phyloP scores from a whole-genome alignment of 1,140 invertebrate species.

The Macrotrachela quadricornifera region DNA sequence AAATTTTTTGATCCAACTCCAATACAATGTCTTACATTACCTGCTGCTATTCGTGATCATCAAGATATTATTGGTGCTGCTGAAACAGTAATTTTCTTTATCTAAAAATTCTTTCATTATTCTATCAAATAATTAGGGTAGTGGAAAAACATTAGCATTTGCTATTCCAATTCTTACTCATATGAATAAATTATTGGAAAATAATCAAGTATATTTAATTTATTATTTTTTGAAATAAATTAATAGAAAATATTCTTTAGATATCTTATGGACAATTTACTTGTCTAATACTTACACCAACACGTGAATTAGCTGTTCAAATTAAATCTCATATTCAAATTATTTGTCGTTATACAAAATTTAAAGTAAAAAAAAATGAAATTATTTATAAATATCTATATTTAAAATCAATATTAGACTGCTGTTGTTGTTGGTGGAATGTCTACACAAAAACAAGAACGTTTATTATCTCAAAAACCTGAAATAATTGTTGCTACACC shows the following conservation, averaged over 20 bases:
- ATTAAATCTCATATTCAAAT: conserved; percentile 45
- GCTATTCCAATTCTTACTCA: conserved; percentile 84
- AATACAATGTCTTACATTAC: conserved; percentile 4
- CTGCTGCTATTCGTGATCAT: conserved; percentile 2
- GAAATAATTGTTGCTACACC: conserved; percentile 34
- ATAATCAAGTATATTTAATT: conserved; percentile 39
- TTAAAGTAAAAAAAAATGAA: not conserved
- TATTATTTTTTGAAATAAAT: not conserved
- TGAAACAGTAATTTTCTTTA: not conserved
- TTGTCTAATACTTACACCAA: conserved; percentile 80
- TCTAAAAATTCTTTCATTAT: not conserved
- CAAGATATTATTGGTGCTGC: conserved; percentile 5
- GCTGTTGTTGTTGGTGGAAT: conserved; percentile 25
- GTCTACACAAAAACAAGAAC: conserved; percentile 57
- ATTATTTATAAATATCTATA: not conserved
- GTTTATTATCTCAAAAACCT: conserved; percentile 59
- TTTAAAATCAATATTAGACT: conserved; percentile 12
- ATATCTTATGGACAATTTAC: conserved; percentile 12
- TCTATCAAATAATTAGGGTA: conserved; percentile 13
- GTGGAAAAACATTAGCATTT: conserved; percentile 79
- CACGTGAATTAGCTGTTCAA: conserved; percentile 81
- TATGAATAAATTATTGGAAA: conserved; percentile 46
- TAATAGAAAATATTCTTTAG: no score
- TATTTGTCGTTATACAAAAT: conserved; percentile 23
- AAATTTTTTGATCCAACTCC: conserved; percentile 1